Evolutionary conservation across 2,888 invertebrate species (phyloP), one percentile per base, ranked within the genome.

Genomic region (Tinea trinotella): DNA sequence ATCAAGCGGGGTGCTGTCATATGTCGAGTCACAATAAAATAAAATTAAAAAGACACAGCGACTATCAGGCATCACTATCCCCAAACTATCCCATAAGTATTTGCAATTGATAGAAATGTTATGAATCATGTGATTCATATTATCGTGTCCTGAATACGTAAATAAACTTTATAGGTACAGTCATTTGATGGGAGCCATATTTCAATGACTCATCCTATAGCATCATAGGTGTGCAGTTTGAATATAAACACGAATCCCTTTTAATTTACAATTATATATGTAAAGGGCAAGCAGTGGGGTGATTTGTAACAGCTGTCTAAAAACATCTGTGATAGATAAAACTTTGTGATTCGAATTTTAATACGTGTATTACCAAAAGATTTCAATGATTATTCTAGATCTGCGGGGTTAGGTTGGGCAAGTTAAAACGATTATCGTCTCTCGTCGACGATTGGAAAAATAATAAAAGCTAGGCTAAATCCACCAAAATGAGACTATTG

Each of bases 241-340:
- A 62, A 65, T 65, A 63, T 60, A 55, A 64, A 65, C 64, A 57
- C 62, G 59, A 59, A 59, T 58, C 59, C 57, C 54, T 15, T 40
- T 40, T 40, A 40, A 40, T 40, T n/a, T 40, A 40, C 40, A 40
- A 40, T n/a, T 40, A 30, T 40, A 13, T 40, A 40, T 15, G 40
- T 40, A 6, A 40, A 15, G 40, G 40, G 40, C 5, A n/a, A 40
- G n/a, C 13, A 6, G 13, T 15, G 13, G 40, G 40, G 40, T 13
- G 40, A 40, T n/a, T 12, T 40, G 40, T 40, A 40, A 40, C 40
- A 40, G n/a, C 40, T 40, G 40, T 13, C 7, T 3, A 10, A 30
- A 30, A 30, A 30, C 30, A 30, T 30, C 30, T 30, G 30, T 30
- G 30, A n/a, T n/a, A n/a, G n/a, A n/a, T n/a, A n/a, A n/a, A n/a